Base-by-base conservation (phyloP, 2,113 vertebrate genomes). In the Tetrao urogallus region DNA sequence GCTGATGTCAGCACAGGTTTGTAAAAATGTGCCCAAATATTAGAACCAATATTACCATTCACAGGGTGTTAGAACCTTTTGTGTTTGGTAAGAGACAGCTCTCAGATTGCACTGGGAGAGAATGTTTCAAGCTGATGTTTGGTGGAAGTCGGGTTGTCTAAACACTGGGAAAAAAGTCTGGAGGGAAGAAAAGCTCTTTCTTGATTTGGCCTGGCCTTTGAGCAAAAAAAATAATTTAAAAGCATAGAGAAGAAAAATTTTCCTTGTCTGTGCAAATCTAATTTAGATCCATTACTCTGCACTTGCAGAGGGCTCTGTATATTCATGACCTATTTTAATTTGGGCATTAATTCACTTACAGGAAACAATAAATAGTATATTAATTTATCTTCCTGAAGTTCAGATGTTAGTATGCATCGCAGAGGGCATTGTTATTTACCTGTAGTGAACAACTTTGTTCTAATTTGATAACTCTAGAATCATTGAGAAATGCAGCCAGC, bases 231-330 rank as follows among this genome's bases (percentile, higher is more conserved):
- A 27, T 7, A 32, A n/a, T 57, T 32, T 12, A 72, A 77, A 74
- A 52, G 17, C 8, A 28, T 14, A 2, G 17, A 8, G 13, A 11
- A 4, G 1, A 0, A 0, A 1, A 5, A 12, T 34, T 66, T 8
- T 74, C 21, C 20, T 32, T 38, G 12, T 21, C 21, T 50, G 6
- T 58, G 22, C 25, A 40, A 43, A 40, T 54, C 57, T 83, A 38
- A 48, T 71, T 75, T 43, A 60, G 12, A 72, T 10, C 63, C 34
- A 22, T 22, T 25, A 50, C 17, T 2, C 48, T 43, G 14, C 40
- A 28, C 27, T 70, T 57, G 28, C 36, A 81, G 12, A 52, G 34
- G 22, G 42, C 6, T 72, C 34, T 76, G 24, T 40, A 48, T 84
- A 20, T 86, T 86, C 7, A 24, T 40, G 28, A 17, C 19, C 13